Conservation (phyloP, 2,888 invertebrate genomes). For the Malacosoma neustria region DNA sequence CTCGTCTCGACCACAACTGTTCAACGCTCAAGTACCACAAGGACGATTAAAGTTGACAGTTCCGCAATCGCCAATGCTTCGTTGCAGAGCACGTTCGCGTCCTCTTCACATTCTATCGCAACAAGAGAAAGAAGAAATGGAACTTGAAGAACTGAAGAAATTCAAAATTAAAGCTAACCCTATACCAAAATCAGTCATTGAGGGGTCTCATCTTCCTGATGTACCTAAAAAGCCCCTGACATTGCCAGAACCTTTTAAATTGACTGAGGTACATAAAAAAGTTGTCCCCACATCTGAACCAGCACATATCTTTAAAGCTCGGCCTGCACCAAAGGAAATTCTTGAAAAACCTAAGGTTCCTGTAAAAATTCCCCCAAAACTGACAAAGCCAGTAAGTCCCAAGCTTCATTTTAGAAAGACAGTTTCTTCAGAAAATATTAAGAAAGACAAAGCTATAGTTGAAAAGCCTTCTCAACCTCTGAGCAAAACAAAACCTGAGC, state of each 20-base stretch:
- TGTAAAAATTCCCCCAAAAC: constrained; percentile 33
- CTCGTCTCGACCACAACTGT: constrained; percentile 34
- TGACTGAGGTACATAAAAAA: constrained; percentile 73
- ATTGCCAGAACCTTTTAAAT: constrained; percentile 77
- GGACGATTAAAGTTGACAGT: constrained; percentile 46
- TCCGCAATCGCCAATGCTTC: constrained; percentile 69
- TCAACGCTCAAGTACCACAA: constrained; percentile 27
- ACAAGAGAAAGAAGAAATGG: constrained; percentile 76
- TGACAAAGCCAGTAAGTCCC: constrained; percentile 43
- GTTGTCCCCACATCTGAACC: constrained; percentile 24
- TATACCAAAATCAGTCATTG: constrained; percentile 74
- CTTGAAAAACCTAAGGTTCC: constrained; percentile 55
- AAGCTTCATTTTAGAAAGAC: constrained; percentile 48
- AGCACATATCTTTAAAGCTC: constrained; percentile 71
- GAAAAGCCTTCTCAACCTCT: constrained; percentile 26
- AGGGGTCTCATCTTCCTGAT: constrained; percentile 62
- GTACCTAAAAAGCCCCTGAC: constrained; percentile 73
- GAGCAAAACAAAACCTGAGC: constrained; percentile 53
- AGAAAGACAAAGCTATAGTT: constrained; percentile 15
- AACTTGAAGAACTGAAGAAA: constrained; percentile 78
- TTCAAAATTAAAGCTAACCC: constrained; percentile 81
- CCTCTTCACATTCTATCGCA: constrained; percentile 68
- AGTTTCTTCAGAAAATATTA: constrained; percentile 28
- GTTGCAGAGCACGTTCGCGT: constrained; percentile 72
- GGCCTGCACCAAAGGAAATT: constrained; percentile 75